phyloP scores from a whole-genome alignment of 37 sponge, comb jelly and placozoan species.

The Chondrosia reniformis region DNA sequence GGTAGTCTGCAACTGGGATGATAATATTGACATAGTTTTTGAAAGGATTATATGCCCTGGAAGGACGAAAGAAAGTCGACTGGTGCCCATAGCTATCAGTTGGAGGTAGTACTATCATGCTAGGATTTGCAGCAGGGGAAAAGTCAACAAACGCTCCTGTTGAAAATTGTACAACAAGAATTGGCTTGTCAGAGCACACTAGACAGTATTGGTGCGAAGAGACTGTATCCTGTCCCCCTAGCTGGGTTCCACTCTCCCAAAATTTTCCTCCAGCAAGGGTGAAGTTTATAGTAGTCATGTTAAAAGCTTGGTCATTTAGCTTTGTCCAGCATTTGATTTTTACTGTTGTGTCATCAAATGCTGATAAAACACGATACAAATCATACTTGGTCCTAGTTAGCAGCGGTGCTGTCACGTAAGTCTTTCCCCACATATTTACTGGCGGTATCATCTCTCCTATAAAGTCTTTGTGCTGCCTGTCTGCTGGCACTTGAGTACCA shows the following conservation, averaged over 20 bases:
- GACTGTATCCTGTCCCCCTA: neutral
- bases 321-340: neutral
- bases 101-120: slow-evolving; percentile 10
- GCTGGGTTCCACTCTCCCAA: neutral
- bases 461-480: slow-evolving; percentile 4
- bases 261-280: neutral
- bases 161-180: neutral
- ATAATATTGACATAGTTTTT: neutral
- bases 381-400: neutral
- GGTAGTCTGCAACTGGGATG: neutral
- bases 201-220: slow-evolving; percentile 2
- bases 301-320: neutral
- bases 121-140: neutral
- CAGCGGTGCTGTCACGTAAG: slow-evolving; percentile 1
- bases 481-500: neutral
- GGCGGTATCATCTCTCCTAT: slow-evolving; percentile 10
- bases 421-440: neutral
- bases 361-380: neutral
- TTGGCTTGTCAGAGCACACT: slow-evolving; percentile 3
- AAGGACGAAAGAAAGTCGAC: neutral
- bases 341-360: neutral
- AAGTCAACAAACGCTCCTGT: neutral
- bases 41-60: neutral
- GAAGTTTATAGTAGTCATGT: neutral
- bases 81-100: slow-evolving; percentile 4